Conservation (phyloP, 1,140 invertebrate genomes). For the Drosophila malerkotliana region DNA sequence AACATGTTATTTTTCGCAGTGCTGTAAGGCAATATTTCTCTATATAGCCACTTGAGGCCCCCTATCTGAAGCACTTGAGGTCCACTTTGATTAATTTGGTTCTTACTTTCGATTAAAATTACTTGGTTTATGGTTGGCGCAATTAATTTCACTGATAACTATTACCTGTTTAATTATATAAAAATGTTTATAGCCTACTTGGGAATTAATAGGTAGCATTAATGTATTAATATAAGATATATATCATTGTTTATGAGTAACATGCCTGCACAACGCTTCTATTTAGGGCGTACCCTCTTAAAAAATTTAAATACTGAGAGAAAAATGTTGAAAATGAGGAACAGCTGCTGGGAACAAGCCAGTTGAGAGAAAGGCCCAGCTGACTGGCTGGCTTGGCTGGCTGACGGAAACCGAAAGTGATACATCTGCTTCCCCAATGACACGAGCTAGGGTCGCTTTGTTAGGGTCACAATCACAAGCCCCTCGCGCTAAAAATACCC, state of each 20-base stretch:
- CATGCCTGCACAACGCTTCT: conserved; percentile 16
- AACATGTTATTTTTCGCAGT: conserved; percentile 1
- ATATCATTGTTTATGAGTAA: background rate
- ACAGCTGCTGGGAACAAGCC: conserved; percentile 1
- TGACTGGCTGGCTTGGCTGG: conserved; percentile 21
- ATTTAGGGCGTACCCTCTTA: conserved; percentile 57
- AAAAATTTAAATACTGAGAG: conserved; percentile 2
- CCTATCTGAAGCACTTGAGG: conserved; percentile 39
- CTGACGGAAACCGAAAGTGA: conserved; percentile 67
- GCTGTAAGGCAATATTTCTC: background rate
- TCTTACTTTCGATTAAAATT: conserved; percentile 14
- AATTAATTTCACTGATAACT: background rate
- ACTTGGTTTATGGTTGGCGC: conserved; percentile 3
- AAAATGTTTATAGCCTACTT: background rate
- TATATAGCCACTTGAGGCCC: conserved; percentile 31
- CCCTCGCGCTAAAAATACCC: conserved; percentile 19
- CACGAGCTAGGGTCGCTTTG: conserved; percentile 2
- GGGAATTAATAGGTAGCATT: too few species aligned
- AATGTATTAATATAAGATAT: too few species aligned
- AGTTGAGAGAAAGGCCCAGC: conserved; percentile 34
- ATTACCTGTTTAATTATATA: too few species aligned
- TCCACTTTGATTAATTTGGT: conserved; percentile 35
- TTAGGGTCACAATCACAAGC: conserved; percentile 30
- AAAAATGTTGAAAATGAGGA: conserved; percentile 12
- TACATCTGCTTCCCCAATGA: conserved; percentile 64